A percentile compares a stretch with the other conserved stretches of the same genome.
These are phyloP conservation scores for Austrolebias charrua DNA, from an alignment of 2,797 vertebrate species.

Conservation along the genomic window DNA sequence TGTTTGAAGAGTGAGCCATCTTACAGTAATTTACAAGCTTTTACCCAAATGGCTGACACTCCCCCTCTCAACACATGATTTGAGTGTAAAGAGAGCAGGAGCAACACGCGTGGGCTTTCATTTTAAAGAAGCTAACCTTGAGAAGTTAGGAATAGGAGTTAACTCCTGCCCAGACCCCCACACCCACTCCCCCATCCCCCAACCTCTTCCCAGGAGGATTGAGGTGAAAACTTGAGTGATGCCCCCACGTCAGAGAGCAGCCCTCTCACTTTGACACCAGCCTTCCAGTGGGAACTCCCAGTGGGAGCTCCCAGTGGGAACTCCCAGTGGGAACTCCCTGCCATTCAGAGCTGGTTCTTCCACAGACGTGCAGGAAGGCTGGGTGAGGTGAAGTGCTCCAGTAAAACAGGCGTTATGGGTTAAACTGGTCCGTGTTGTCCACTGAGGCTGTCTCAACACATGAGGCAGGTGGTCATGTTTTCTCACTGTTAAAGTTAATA, in stretches of 20 bases:
- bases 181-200: constrained; percentile 12
- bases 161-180: neutral
- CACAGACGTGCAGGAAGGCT: constrained; percentile 44
- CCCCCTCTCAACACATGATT: no score
- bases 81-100: no score
- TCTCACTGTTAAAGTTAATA: neutral
- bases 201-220: constrained; percentile 31
- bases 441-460: constrained; percentile 20
- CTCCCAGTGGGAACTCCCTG: constrained; percentile 65
- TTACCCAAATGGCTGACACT: no score
- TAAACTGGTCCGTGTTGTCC: constrained; percentile 15
- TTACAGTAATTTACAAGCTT: no score
- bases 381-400: constrained; percentile 39
- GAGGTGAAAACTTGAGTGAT: constrained; percentile 66
- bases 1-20: no score
- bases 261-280: constrained; percentile 65
- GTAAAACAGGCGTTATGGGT: constrained; percentile 36
- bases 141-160: neutral
- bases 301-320: constrained; percentile 53
- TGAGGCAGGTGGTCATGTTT: constrained; percentile 10
- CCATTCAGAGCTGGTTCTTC: constrained; percentile 36
- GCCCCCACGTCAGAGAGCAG: constrained; percentile 39
- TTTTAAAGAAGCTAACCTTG: no score
- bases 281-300: constrained; percentile 55
- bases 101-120: no score